phyloP scores from a whole-genome alignment of 2,797 vertebrate genomes.

The Sebastes kiyomatsui region DNA sequence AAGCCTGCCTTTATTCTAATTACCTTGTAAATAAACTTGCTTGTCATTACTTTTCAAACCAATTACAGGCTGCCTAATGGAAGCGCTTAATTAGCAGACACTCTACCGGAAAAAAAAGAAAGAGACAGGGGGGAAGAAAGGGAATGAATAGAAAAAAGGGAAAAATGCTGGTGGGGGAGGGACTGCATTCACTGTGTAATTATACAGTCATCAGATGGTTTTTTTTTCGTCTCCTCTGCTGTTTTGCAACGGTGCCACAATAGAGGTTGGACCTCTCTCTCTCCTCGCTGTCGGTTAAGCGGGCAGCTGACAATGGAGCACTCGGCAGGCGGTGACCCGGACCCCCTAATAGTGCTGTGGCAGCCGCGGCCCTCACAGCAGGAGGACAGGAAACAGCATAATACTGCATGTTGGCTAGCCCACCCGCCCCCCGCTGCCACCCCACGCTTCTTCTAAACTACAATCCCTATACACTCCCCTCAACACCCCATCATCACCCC shows the following conservation, averaged over 20 bases:
- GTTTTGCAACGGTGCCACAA: constrained; percentile 77
- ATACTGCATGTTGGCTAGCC: constrained; percentile 59
- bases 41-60: constrained; percentile 89
- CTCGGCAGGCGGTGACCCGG: constrained; percentile 77
- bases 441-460: constrained; percentile 26
- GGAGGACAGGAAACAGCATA: constrained; percentile 75
- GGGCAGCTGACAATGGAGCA: constrained; percentile 78
- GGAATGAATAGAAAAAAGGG: constrained; percentile 74
- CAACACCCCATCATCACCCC: constrained; percentile 47
- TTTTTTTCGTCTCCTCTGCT: constrained; percentile 49
- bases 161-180: constrained; percentile 72
- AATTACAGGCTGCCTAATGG: constrained; percentile 89
- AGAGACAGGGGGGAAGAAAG: constrained; percentile 53
- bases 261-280: constrained; percentile 72
- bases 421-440: constrained; percentile 23
- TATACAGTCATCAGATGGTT: constrained; percentile 81
- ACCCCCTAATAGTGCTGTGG: constrained; percentile 80
- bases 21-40: constrained; percentile 90
- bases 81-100: constrained; percentile 87
- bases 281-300: constrained; percentile 71
- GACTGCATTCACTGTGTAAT: constrained; percentile 80
- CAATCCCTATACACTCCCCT: constrained; percentile 15
- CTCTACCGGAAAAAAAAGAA: constrained; percentile 77
- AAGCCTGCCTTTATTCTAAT: constrained; percentile 86
- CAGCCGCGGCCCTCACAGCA: constrained; percentile 75